Evolutionary conservation across 2,888 invertebrate genomes (phyloP), one percentile per base, ranked within the genome.

Genomic region (Synergus gifuensis): DNA sequence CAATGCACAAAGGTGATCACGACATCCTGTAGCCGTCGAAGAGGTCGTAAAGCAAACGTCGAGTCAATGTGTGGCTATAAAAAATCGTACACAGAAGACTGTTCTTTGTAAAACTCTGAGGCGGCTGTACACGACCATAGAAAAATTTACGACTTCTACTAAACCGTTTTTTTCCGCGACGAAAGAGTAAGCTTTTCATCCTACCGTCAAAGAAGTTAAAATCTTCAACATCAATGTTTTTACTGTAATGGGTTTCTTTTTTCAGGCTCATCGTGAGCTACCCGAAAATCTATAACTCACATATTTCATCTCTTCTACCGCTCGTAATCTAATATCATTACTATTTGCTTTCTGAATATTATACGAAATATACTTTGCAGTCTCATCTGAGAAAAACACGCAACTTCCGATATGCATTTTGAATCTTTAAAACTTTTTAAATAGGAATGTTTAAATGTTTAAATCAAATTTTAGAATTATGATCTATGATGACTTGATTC

Each of bases 151-250:
- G 83, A 80, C 80, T 76, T 63, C 77, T 79, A 81, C 64, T 78
- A 81, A 79, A 81, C 66, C 67, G 62, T 80, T 80, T 28, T 28
- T 78, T 80, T 80, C 22, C n/a, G 18, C 36, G 54, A 11, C 16
- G n/a, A 36, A 54, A 54, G 79, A 83, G 81, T 80, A 82, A 79
- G 78, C 77, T 81, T 83, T 81, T 60, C 76, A 62, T 82, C 64
- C 69, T 76, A 78, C 36, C 78, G 80, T 81, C 76, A 79, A 78
- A 81, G 82, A 84, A 84, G 80, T 82, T 85, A 78, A 81, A 85
- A 82, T 81, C 80, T 80, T 81, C 81, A 81, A 77, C 82, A 78
- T 81, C 82, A 82, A 82, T 85, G 80, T 85, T 85, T 69, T 85
- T 69, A 76, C 77, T 80, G 78, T 82, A 81, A 85, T 79, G 82